Evolutionary conservation across 2,797 vertebrate genomes (phyloP).

Genomic region (Sylvilagus floridanus): DNA sequence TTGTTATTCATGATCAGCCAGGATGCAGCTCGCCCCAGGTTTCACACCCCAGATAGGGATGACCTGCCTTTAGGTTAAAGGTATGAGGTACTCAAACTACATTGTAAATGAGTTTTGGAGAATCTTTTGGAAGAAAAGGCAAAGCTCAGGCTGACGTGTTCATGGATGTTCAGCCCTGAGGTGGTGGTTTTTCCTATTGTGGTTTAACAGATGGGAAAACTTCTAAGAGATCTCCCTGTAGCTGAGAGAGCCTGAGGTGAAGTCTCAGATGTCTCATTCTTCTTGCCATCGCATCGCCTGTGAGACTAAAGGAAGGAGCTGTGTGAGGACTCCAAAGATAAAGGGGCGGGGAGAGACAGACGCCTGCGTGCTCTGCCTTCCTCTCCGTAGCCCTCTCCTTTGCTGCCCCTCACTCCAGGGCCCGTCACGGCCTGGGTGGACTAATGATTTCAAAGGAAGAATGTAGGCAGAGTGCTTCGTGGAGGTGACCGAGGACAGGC

Average conservation of each 20-base stretch:
- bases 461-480: background rate
- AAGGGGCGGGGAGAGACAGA: background rate
- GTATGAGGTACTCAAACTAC: background rate
- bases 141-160: background rate
- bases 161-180: background rate
- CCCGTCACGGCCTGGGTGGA: background rate
- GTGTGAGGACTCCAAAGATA: background rate
- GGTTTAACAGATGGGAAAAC: background rate
- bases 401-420: too few species aligned
- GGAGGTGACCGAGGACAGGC: background rate
- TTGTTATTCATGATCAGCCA: background rate
- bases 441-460: background rate
- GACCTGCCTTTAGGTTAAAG: background rate
- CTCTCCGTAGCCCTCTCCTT: background rate
- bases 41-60: background rate
- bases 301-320: background rate
- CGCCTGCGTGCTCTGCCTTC: background rate
- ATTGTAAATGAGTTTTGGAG: background rate
- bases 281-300: background rate
- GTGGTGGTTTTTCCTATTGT: background rate
- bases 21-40: background rate
- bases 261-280: background rate
- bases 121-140: background rate
- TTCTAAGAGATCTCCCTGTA: background rate
- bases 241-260: background rate